Percentiles rank a stretch among this genome's conserved stretches.
phyloP scores from a whole-genome alignment of 2,888 invertebrate genomes.

The Stramonita haemastoma region DNA sequence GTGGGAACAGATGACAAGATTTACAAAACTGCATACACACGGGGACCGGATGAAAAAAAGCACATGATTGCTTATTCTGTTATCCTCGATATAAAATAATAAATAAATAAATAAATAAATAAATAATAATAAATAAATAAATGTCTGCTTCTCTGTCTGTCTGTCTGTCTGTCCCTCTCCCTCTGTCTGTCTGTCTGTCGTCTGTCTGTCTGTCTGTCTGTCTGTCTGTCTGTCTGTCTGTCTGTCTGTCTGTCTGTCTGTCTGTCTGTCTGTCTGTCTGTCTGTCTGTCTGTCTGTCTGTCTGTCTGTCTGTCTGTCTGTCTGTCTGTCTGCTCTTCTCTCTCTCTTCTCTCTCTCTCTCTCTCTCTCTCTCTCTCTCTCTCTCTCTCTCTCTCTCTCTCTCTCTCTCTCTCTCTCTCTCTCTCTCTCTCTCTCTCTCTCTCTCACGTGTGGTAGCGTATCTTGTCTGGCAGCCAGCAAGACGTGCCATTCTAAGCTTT shows the following conservation, averaged over 20 bases:
- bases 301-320: neutral
- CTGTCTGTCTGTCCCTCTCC: too few relatives aligned
- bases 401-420: neutral
- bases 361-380: slow-evolving; percentile 1
- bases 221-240: neutral
- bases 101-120: too few relatives aligned
- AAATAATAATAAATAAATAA: too few relatives aligned
- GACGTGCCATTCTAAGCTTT: neutral
- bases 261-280: neutral
- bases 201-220: neutral
- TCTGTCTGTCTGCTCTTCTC: neutral
- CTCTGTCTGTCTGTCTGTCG: neutral
- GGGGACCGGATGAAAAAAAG: too few relatives aligned
- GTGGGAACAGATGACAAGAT: too few relatives aligned
- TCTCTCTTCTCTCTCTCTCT: neutral
- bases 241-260: neutral
- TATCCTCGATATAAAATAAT: too few relatives aligned
- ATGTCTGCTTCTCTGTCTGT: neutral
- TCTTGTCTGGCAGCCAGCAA: neutral
- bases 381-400: neutral
- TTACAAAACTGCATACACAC: too few relatives aligned
- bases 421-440: neutral
- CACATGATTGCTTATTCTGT: too few relatives aligned
- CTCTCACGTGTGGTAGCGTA: neutral
- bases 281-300: neutral